A percentile compares a stretch with the other conserved stretches of the same genome.
Conservation (phyloP, 2,888 invertebrate genomes). For the Pseudococcus viburni region DNA sequence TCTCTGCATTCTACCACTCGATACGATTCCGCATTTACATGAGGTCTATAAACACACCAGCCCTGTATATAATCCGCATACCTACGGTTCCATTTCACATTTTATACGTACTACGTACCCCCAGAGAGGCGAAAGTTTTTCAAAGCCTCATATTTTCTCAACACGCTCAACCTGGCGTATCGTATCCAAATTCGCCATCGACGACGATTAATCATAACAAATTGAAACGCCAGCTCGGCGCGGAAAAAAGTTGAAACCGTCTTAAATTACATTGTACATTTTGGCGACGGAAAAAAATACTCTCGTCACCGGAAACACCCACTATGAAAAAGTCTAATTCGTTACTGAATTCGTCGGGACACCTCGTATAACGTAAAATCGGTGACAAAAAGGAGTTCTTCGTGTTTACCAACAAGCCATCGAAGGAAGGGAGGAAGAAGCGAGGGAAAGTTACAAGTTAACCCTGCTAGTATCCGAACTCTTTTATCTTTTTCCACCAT, state of each 20-base stretch:
- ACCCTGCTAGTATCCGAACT: background rate
- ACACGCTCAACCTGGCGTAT: background rate
- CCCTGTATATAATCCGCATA: background rate
- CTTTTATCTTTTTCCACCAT: slow-evolving; percentile 27
- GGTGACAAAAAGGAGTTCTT: background rate
- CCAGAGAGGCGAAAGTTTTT: slow-evolving; percentile 26
- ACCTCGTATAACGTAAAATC: background rate
- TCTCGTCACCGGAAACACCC: background rate
- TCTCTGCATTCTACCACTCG: background rate
- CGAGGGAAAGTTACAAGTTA: background rate
- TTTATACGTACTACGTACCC: background rate
- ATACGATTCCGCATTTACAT: slow-evolving; percentile 8
- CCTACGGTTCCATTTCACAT: background rate
- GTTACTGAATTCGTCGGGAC: background rate
- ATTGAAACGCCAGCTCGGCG: slow-evolving; percentile 4
- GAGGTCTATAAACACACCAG: background rate
- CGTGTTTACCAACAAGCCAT: background rate
- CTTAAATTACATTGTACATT: background rate
- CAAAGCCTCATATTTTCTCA: slow-evolving; percentile 26
- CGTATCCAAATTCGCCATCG: background rate
- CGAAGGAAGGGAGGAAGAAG: background rate
- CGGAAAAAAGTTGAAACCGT: background rate
- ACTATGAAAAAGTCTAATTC: background rate
- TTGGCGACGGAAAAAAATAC: background rate
- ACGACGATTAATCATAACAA: slow-evolving; percentile 37